Evolutionary conservation across 2,113 vertebrate species (phyloP).

Genomic region (Montifringilla adamsi): DNA sequence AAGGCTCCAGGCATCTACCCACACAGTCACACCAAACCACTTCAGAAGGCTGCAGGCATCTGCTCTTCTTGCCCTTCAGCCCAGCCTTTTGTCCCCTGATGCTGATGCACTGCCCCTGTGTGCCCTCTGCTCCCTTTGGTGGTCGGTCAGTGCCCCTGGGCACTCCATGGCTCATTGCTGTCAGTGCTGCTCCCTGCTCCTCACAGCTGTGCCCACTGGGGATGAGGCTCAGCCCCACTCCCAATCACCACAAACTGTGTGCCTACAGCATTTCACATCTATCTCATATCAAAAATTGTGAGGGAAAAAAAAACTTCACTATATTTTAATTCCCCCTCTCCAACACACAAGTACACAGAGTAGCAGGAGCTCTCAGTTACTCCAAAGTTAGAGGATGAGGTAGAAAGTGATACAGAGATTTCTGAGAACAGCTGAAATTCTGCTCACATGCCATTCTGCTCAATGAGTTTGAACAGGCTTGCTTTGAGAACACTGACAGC

Average conservation of each 20-base stretch:
- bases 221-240: fast-evolving
- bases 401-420: background rate
- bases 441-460: background rate
- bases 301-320: background rate
- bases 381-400: background rate
- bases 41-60: fast-evolving
- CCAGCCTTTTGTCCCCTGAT: background rate
- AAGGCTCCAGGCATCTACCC: fast-evolving
- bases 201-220: background rate
- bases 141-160: background rate
- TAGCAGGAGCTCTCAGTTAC: background rate
- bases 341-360: background rate
- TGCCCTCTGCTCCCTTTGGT: background rate
- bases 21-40: fast-evolving
- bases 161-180: background rate
- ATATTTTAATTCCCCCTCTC: background rate
- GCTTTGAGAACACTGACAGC: background rate
- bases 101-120: background rate
- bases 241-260: background rate
- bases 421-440: background rate
- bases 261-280: background rate
- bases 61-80: background rate
- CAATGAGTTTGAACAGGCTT: background rate
- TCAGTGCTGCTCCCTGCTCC: background rate
- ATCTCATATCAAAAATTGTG: background rate